Percentiles rank a stretch among this genome's conserved stretches.
Evolutionary conservation across 2,113 vertebrate species (phyloP).

Genomic region (Pluvialis apricaria): DNA sequence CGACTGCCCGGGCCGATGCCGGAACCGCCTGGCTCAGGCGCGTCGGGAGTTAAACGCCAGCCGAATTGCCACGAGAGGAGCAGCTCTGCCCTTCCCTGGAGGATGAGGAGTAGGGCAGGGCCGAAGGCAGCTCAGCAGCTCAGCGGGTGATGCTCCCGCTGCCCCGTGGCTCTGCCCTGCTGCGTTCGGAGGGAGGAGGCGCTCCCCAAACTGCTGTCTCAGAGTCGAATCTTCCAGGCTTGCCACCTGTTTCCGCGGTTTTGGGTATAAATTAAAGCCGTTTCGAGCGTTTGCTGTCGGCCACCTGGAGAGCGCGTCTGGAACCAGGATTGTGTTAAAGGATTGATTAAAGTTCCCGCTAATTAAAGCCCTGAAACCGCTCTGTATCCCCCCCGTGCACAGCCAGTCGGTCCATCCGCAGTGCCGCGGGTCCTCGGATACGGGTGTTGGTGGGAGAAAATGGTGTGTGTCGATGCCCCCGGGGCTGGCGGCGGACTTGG

Average conservation of each 20-base stretch:
- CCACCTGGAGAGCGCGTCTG: not conserved
- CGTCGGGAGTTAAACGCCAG: accelerated
- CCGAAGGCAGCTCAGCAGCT: not conserved
- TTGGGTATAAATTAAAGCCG: not conserved
- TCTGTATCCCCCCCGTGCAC: not conserved
- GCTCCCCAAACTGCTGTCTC: accelerated
- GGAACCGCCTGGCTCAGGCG: accelerated
- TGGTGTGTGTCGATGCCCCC: accelerated
- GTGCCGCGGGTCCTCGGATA: accelerated
- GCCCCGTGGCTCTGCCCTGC: not conserved
- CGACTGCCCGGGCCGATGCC: accelerated
- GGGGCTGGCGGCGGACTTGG: not conserved
- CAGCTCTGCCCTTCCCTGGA: not conserved
- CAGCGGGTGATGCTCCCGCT: not conserved
- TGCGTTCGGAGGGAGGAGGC: not conserved
- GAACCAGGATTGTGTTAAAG: not conserved
- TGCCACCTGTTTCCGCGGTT: not conserved
- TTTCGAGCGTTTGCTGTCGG: accelerated
- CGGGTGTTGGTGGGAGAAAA: not conserved
- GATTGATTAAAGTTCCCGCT: not conserved
- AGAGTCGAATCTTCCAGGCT: not conserved
- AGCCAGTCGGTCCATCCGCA: accelerated
- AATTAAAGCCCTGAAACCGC: not conserved
- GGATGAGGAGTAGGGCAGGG: not conserved
- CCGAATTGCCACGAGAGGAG: not conserved